These are phyloP conservation scores for Hiodon tergisus DNA, from an alignment of 2,113 vertebrate genomes.

Conservation along the genomic window DNA sequence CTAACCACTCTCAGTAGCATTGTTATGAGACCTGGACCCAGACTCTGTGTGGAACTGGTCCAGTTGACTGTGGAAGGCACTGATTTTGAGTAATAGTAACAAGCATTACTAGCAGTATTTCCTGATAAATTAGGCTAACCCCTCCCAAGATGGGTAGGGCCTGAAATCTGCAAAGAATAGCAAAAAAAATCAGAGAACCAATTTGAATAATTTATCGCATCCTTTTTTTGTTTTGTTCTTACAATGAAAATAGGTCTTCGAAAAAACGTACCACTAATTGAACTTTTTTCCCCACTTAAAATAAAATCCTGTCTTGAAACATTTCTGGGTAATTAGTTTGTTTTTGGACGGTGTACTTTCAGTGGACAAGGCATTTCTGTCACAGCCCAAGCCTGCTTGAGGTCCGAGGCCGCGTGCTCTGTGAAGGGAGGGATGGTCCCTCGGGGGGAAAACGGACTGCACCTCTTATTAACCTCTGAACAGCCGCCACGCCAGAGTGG, in stretches of 20 bases:
- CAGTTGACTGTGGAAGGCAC: background rate
- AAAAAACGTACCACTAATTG: background rate
- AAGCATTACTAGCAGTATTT: constrained; percentile 18
- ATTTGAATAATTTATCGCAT: constrained; percentile 8
- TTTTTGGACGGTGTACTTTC: background rate
- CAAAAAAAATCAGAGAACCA: background rate
- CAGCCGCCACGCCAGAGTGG: no score
- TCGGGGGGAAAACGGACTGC: background rate
- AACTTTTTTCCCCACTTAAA: background rate
- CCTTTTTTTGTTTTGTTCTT: background rate
- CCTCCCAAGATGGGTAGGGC: background rate
- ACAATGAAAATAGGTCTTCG: background rate
- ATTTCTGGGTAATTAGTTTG: background rate
- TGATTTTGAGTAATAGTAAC: constrained; percentile 26
- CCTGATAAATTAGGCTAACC: constrained; percentile 23
- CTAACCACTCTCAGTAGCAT: no score
- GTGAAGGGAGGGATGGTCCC: no score
- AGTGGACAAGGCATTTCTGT: background rate
- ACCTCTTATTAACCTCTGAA: background rate
- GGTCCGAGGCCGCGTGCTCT: no score
- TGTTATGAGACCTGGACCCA: no score
- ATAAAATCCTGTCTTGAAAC: no score
- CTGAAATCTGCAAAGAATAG: background rate
- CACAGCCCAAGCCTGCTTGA: no score
- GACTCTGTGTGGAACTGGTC: no score